A percentile compares a stretch with the other conserved stretches of the same genome.
Conservation (phyloP, 2,113 vertebrate species). For the Plecotus auritus region DNA sequence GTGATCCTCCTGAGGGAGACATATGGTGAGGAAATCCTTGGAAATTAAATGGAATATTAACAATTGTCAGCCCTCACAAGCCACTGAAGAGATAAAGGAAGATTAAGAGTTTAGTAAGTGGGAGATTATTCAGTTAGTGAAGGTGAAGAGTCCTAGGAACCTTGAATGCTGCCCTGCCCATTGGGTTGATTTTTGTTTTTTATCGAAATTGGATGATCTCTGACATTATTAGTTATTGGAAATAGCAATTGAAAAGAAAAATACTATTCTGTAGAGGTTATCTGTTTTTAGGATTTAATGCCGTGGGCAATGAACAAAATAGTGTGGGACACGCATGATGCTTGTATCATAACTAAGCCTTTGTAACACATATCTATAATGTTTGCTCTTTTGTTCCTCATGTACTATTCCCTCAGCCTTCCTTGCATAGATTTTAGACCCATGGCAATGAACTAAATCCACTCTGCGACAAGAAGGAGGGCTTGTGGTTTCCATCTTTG, state of each 20-base stretch:
- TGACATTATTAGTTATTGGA: neutral
- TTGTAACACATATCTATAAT: neutral
- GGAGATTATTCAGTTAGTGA: slow-evolving; percentile 33
- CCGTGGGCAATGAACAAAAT: neutral
- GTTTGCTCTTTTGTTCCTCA: neutral
- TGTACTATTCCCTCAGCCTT: neutral
- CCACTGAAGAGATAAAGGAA: slow-evolving; percentile 52
- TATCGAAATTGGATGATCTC: neutral
- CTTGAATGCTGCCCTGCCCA: neutral
- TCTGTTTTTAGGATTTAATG: neutral
- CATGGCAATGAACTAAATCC: neutral
- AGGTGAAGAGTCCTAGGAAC: slow-evolving; percentile 24
- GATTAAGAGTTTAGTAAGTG: slow-evolving; percentile 51
- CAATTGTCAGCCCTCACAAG: slow-evolving; percentile 36
- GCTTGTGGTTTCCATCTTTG: neutral
- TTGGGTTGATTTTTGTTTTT: neutral
- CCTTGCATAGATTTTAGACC: neutral
- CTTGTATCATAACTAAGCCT: neutral
- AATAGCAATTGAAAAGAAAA: slow-evolving; percentile 16
- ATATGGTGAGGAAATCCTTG: slow-evolving; percentile 44
- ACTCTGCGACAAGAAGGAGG: neutral
- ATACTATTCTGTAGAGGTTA: neutral
- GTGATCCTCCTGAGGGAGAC: slow-evolving; percentile 24
- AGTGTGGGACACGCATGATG: neutral
- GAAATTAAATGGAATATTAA: slow-evolving; percentile 58